Evolutionary conservation across 2,797 vertebrate species (phyloP).

Genomic region (Xiphorhynchus erythropygius): DNA sequence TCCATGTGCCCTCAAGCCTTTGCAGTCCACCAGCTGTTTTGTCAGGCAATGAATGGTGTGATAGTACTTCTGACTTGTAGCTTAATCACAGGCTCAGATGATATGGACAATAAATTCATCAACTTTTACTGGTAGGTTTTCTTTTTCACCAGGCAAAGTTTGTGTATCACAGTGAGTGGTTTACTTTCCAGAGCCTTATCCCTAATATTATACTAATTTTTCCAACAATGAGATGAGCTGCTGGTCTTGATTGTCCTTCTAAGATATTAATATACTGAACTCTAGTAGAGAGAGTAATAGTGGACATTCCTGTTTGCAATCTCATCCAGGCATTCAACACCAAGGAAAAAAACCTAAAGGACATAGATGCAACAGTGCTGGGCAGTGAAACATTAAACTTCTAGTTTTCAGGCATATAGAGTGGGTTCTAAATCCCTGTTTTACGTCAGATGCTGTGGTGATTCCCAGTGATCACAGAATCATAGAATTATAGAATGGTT

Average conservation of each 20-base stretch:
- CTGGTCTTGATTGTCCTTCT: neutral
- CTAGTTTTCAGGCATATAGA: neutral
- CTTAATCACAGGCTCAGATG: neutral
- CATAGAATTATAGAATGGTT: neutral
- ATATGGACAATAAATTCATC: neutral
- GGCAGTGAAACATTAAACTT: neutral
- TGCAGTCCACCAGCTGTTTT: neutral
- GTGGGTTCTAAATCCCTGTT: fast-evolving
- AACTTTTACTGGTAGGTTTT: neutral
- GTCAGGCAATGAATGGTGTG: neutral
- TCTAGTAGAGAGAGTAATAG: neutral
- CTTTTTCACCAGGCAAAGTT: neutral
- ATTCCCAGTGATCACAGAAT: no score
- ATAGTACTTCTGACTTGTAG: neutral
- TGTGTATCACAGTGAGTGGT: neutral
- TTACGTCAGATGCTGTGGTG: neutral
- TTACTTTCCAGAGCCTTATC: neutral
- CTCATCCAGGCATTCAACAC: neutral
- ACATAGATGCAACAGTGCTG: neutral
- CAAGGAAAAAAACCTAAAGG: neutral
- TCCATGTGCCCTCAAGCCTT: fast-evolving
- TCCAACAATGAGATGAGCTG: neutral
- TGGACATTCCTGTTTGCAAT: neutral
- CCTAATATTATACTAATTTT: neutral
- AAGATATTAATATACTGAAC: neutral